Base-by-base conservation (phyloP, 2,113 vertebrate species). In the Bucco capensis region DNA sequence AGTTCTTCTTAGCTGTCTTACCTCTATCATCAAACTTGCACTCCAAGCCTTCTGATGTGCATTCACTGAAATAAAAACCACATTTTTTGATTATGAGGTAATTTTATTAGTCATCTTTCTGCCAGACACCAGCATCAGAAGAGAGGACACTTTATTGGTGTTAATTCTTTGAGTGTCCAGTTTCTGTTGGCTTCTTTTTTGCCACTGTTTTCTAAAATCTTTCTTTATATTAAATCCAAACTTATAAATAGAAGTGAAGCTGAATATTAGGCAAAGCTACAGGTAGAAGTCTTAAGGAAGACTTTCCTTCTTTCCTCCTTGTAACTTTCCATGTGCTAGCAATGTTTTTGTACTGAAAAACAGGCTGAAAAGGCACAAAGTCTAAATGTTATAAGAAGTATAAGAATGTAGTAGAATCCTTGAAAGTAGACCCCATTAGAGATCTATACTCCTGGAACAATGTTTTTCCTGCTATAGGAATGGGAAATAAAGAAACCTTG, bases 11-110 rank as follows among this genome's bases (percentile, higher is more conserved):
- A 53, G 33, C 28, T 33, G 6, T 50, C 95, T 96, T 97, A 98
- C 98, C 98, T 78, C 38, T 49, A 2, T 77, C 71, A 73, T 95
- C 87, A 7, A 94, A 78, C 8, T 64, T 47, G 76, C 98, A 98
- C 47, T 75, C 71, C 50, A 96, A 75, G 53, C 97, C 97, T 2
- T 78, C 51, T 5, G 79, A 46, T 14, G 97, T 96, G 64, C 98
- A 98, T 76, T 67, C 76, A 37, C 98, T 98, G 90, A 25, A 90
- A 89, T 22, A 76, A 73, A 92, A 58, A 90, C 37, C 12, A 70
- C 27, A 50, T 66, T 61, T 85, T 83, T 53, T 60, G 3, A 79
- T 42, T 72, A 51, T 56, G 51, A 57, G 10, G 15, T 62, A n/a
- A 47, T 76, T 54, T 44, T 44, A 56, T 65, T 73, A 46, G 51